Conservation (phyloP, 2,888 invertebrate genomes). For the Pelosia muscerda region DNA sequence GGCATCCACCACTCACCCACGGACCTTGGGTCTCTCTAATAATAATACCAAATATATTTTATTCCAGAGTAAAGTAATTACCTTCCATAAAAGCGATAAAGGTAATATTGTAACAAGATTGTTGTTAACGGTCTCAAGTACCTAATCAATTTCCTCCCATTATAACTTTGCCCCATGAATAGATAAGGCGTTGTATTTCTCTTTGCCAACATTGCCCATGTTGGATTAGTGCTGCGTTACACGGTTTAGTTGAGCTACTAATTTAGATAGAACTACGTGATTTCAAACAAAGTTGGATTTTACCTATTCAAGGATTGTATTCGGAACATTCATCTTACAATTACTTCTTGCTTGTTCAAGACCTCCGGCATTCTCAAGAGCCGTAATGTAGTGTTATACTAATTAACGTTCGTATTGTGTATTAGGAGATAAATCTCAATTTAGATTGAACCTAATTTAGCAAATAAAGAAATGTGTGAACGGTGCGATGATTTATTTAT, state of each 20-base stretch:
- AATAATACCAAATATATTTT: not conserved
- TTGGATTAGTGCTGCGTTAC: not conserved
- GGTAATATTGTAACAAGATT: conserved; percentile 8
- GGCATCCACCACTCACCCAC: too few species aligned
- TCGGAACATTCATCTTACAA: not conserved
- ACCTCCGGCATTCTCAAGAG: not conserved
- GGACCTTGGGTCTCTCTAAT: too few species aligned
- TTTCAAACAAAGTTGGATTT: not conserved
- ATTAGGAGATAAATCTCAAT: not conserved
- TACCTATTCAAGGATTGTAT: not conserved
- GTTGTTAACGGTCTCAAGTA: conserved; percentile 14
- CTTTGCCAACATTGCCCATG: conserved; percentile 4
- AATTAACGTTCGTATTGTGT: not conserved
- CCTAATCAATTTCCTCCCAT: conserved; percentile 21
- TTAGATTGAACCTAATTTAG: not conserved
- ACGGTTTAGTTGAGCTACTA: not conserved
- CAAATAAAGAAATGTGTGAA: too few species aligned
- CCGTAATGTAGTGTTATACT: not conserved
- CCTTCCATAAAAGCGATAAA: not conserved
- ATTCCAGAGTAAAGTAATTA: not conserved
- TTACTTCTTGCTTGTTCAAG: not conserved
- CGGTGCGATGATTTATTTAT: too few species aligned
- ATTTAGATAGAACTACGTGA: not conserved
- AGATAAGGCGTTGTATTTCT: not conserved
- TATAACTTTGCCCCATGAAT: conserved; percentile 18